Percentiles rank a stretch among this genome's conserved stretches.
Evolutionary conservation across 2,113 vertebrate genomes (phyloP).

Genomic region (Perognathus longimembris): DNA sequence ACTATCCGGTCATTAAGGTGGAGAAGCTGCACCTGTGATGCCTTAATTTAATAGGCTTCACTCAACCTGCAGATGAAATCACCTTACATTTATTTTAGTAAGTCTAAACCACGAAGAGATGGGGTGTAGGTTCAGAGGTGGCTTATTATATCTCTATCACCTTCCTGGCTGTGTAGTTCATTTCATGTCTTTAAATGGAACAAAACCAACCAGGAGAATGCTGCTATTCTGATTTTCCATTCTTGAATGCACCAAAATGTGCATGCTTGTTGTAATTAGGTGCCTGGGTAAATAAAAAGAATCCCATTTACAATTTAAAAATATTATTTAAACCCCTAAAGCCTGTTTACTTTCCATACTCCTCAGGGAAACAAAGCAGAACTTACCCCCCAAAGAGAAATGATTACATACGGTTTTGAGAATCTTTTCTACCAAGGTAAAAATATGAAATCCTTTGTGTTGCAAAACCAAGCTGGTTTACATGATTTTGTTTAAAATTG

Average conservation of each 20-base stretch:
- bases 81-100: conserved; percentile 54
- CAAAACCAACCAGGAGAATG: conserved; percentile 86
- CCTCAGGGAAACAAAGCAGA: conserved; percentile 73
- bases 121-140: conserved; percentile 79
- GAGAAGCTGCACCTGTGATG: conserved; percentile 68
- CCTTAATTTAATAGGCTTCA: conserved; percentile 78
- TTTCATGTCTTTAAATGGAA: conserved; percentile 83
- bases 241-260: conserved; percentile 85
- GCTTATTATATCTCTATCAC: conserved; percentile 80
- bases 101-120: conserved; percentile 78
- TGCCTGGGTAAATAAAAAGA: conserved; percentile 86
- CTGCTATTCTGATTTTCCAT: conserved; percentile 86
- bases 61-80: conserved; percentile 64
- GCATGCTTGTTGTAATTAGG: conserved; percentile 85
- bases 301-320: conserved; percentile 85
- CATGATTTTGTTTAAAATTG: conserved; percentile 84
- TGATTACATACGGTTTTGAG: conserved; percentile 59
- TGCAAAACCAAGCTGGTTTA: conserved; percentile 81
- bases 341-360: conserved; percentile 76
- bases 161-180: conserved; percentile 82
- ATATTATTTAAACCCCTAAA: conserved; percentile 65
- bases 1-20: conserved; percentile 42
- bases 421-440: conserved; percentile 69
- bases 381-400: conserved; percentile 70
- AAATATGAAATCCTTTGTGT: conserved; percentile 76